Evolutionary conservation across 2,797 vertebrate genomes (phyloP), one percentile per base, ranked within the genome.

Genomic region (Gymnocypris eckloni): DNA sequence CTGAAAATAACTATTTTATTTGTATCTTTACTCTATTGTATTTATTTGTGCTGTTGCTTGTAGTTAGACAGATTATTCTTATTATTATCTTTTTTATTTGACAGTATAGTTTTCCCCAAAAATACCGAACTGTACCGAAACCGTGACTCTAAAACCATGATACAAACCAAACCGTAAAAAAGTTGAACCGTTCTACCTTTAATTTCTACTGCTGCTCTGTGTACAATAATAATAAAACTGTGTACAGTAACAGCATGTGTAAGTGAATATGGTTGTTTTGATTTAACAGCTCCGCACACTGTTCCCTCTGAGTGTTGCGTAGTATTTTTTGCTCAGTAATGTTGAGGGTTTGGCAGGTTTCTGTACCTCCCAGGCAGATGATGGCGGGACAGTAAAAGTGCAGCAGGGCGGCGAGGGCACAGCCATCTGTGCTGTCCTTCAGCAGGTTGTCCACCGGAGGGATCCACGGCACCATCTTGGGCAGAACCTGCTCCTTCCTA

Each of bases 311-410:
- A 64, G 11, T 4, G 1, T 16, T 2, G 13, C 12, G 10, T 45
- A 6, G 43, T 45, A 43, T 64, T 78, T 43, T 11, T n/a, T 45
- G 39, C n/a, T 18, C 56, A 64, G 77, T 45, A 79, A 61, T 28
- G 56, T 79, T 11, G 13, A 4, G 37, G 15, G 28, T 59, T 56
- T 72, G 41, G 52, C 45, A 52, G 15, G 4, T 16, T 37, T 89
- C 11, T 89, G 79, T 90, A 98, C 98, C 97, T 45, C 98, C 96
- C 80, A 99, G 88, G 37, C 93, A 93, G 56, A 99, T 90, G 5
- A 96, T 94, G 81, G 96, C 95, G 25, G 98, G 98, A 84, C 98
- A 99, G 94, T 98, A 99, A 91, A 99, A 99, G 91, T 99, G 98
- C 89, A 99, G 96, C 87, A 99, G 94, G 4, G 97, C 96, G 10